These are phyloP conservation scores for Peucedramus taeniatus DNA, from an alignment of 2,113 vertebrate genomes.

Conservation along the genomic window DNA sequence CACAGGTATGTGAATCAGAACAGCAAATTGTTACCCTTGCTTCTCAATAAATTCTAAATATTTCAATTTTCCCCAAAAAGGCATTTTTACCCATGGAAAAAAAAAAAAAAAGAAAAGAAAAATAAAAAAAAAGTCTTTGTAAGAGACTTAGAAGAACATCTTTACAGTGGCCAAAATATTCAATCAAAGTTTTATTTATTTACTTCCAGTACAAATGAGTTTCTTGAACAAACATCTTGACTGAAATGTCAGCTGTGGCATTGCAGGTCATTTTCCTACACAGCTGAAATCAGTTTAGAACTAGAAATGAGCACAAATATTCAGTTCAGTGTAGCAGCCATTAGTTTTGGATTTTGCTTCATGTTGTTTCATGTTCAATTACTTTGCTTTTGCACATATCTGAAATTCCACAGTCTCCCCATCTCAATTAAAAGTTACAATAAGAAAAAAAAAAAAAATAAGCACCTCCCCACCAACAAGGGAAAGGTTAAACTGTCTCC, in stretches of 20 bases:
- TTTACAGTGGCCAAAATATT: neutral
- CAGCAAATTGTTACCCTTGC: neutral
- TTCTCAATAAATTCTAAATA: neutral
- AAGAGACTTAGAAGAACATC: neutral
- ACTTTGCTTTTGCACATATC: neutral
- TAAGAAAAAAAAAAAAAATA: too few relatives aligned
- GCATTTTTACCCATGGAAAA: neutral
- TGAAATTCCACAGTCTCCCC: neutral
- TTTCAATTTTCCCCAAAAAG: neutral
- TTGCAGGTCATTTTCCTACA: neutral
- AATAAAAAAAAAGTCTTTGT: too few relatives aligned
- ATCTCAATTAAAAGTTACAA: neutral
- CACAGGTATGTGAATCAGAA: neutral
- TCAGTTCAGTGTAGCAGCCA: neutral
- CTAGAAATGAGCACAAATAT: neutral
- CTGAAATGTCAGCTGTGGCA: neutral
- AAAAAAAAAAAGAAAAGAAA: neutral
- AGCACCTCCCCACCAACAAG: fast-evolving
- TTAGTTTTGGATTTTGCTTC: neutral
- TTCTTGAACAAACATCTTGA: neutral
- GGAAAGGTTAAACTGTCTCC: neutral
- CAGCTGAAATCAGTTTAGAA: neutral
- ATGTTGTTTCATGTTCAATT: neutral
- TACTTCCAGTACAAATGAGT: neutral
- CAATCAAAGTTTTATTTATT: neutral